Evolutionary conservation across 2,797 vertebrate species (phyloP), one percentile per base, ranked within the genome.

Genomic region (Glossophaga mutica): DNA sequence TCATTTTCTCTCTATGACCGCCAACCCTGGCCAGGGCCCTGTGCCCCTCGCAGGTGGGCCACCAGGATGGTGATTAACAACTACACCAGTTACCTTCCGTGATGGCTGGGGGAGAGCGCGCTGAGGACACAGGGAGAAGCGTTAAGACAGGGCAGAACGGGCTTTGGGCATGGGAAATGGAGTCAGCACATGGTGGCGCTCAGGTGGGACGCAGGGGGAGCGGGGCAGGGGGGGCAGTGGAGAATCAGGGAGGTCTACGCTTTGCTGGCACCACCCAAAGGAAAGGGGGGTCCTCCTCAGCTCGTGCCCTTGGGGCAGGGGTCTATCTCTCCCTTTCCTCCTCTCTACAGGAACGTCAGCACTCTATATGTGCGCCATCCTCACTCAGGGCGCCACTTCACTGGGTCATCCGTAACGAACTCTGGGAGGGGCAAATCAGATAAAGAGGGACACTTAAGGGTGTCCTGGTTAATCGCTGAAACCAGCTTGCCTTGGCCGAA

Each of bases 121-220:
- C 4, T 3, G 12, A 57, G 71, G 55, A 46, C 74, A 39, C 21
- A 0, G 15, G 44, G 44, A 29, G 3, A 16, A 76, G 37, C 22
- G 15, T 68, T 4, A 26, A 42, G 32, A 59, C 18, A 4, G 19
- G 19, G 16, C 50, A 9, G 34, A 2, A 46, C 55, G 16, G 48
- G 9, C 1, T 10, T 0, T 14, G 2, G 39, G 37, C 5, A 11
- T 14, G 65, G 67, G 8, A 37, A 10, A 29, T 1, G 24, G 65
- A 21, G 6, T 29, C 67, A 24, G 19, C 44, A 19, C 5, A 0
- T 15, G 57, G 6, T 6, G 2, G 91, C 0, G 3, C 22, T 87
- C 22, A 21, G 29, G 7, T 55, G 79, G 77, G 48, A 16, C 0
- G n/a, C n/a, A n/a, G 39, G 39, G 39, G 39, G 6, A 3, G 1